Evolutionary conservation across 1,140 invertebrate genomes (phyloP).

Genomic region (Harlomillsia oculata): DNA sequence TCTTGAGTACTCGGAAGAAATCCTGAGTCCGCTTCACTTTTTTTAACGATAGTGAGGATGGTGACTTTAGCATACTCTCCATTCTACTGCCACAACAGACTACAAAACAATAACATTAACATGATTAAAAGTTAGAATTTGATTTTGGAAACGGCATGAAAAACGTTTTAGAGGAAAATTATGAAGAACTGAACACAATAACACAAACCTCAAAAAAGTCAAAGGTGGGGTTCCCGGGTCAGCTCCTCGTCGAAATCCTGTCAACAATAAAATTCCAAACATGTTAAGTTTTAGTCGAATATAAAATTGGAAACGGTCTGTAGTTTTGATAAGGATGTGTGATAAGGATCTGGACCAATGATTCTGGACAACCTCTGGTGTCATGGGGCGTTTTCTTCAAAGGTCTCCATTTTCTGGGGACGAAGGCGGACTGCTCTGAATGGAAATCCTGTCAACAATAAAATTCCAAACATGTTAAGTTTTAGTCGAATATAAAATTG

Average conservation of each 20-base stretch:
- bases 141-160: too few relatives aligned
- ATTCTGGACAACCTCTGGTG: background rate
- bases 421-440: background rate
- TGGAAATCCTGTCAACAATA: background rate
- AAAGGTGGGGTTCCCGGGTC: conserved; percentile 13
- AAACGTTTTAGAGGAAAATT: background rate
- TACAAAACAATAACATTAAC: too few relatives aligned
- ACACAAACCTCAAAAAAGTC: background rate
- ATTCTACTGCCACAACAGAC: too few relatives aligned
- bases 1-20: too few relatives aligned
- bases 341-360: background rate
- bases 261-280: background rate
- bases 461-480: background rate
- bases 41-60: too few relatives aligned
- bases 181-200: background rate
- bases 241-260: conserved; percentile 9
- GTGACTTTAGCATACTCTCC: too few relatives aligned
- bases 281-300: background rate
- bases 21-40: too few relatives aligned
- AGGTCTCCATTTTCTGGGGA: background rate
- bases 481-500: background rate
- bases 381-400: background rate
- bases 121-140: too few relatives aligned
- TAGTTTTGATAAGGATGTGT: background rate
- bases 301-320: background rate